A percentile compares a stretch with the other conserved stretches of the same genome.
These are phyloP conservation scores for Myathropa florea DNA, from an alignment of 2,888 invertebrate genomes.

Conservation along the genomic window DNA sequence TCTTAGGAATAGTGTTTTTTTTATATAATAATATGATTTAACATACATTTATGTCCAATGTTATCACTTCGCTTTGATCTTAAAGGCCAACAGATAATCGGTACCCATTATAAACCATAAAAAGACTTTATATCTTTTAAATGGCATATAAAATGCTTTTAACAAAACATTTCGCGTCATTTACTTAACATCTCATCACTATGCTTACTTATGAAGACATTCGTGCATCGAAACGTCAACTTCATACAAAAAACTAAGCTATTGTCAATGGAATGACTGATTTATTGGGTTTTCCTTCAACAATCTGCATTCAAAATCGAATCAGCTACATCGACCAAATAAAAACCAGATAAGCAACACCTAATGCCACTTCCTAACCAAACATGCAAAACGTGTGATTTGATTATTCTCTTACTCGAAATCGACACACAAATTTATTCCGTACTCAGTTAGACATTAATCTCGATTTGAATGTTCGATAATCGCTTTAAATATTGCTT, in stretches of 20 bases:
- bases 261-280: not conserved
- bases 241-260: not conserved
- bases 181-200: not conserved
- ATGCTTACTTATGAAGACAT: not conserved
- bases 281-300: not conserved
- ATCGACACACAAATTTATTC: conserved; percentile 48
- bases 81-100: not conserved
- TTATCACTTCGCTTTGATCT: not conserved
- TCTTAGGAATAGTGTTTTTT: too few relatives aligned
- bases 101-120: not conserved
- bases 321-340: not conserved
- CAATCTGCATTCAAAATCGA: not conserved
- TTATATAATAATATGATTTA: too few relatives aligned
- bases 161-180: not conserved
- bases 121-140: not conserved
- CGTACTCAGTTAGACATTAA: conserved; percentile 50
- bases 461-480: conserved; percentile 59
- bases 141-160: not conserved
- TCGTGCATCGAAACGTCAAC: not conserved
- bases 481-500: conserved; percentile 51
- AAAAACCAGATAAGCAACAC: not conserved
- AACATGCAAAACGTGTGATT: not conserved
- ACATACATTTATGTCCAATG: not conserved
- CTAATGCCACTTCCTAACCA: not conserved
- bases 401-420: not conserved